Evolutionary conservation across 2,888 invertebrate species (phyloP), one percentile per base, ranked within the genome.

Genomic region (Conomelus anceps): DNA sequence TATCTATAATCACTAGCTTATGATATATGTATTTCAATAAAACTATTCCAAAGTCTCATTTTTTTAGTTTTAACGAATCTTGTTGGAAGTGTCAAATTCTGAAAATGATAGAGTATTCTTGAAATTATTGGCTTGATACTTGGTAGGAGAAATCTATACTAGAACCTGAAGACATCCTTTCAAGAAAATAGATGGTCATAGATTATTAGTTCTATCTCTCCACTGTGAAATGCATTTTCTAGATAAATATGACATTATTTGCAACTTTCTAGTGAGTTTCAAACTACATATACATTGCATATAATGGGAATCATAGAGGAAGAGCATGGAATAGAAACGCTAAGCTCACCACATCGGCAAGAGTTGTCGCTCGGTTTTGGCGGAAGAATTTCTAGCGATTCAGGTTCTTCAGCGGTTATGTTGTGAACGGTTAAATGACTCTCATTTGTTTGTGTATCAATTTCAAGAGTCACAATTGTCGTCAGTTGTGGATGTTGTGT

Each of bases 401-500:
- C 63, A 20, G 63, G 63, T 63, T 63, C 63, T n/a, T 63, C 63
- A n/a, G 63, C 63, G 63, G 63, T 63, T 3, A 63, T 63, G n/a
- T 63, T 63, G n/a, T 63, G 63, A n/a, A 63, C 63, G 63, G 63
- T 63, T 63, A 63, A 63, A n/a, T 63, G 63, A n/a, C 63, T 63
- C 63, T 63, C 63, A 13, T 63, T 63, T 1, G 63, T 63, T n/a
- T 86, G 23, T 23, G 29, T 86, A 23, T 86, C 86, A 26, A 86
- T 23, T 23, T 26, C 24, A 9, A 86, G 86, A 22, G 63, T 86
- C 34, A 87, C 86, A 34, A 63, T 41, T 29, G 85, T 85, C 22
- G 86, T 24, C 23, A 86, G 86, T 86, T 86, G 86, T 11, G 29
- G 86, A 22, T 86, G 86, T 26, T 24, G 24, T 22, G 88, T 92